phyloP scores from a whole-genome alignment of 2,888 invertebrate genomes.

The Orthosia cruda region DNA sequence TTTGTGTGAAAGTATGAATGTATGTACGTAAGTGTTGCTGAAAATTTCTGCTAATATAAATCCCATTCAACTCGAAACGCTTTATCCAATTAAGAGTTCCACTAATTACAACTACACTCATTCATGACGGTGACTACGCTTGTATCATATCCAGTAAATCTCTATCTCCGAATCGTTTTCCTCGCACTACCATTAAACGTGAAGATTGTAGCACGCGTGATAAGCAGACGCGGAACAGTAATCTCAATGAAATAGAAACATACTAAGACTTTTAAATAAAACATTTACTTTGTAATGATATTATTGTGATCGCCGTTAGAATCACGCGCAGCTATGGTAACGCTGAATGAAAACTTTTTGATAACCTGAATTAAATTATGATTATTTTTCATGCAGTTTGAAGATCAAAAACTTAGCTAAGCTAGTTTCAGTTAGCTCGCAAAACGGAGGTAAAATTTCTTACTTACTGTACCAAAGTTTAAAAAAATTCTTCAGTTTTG shows the following conservation, averaged over 20 bases:
- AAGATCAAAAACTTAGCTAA: too few species aligned
- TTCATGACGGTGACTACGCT: constrained; percentile 4
- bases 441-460: too few species aligned
- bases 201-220: constrained; percentile 70
- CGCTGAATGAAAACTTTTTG: neutral
- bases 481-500: too few species aligned
- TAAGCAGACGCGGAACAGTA: constrained; percentile 76
- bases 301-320: neutral
- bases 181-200: constrained; percentile 65
- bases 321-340: neutral
- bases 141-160: constrained; percentile 37
- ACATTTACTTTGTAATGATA: constrained; percentile 25
- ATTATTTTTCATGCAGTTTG: neutral
- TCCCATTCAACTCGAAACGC: neutral
- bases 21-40: too few species aligned
- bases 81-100: neutral
- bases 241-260: constrained; percentile 79
- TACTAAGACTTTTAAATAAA: constrained; percentile 54
- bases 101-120: neutral
- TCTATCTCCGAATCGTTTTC: constrained; percentile 45
- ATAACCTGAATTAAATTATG: neutral
- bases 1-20: too few species aligned
- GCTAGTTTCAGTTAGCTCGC: too few species aligned
- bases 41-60: too few species aligned
- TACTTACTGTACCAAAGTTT: too few species aligned